Percentiles rank a stretch among this genome's conserved stretches.
Evolutionary conservation across 92 coral and sea anemone genomes (phyloP).

Genomic region (Porites rus): DNA sequence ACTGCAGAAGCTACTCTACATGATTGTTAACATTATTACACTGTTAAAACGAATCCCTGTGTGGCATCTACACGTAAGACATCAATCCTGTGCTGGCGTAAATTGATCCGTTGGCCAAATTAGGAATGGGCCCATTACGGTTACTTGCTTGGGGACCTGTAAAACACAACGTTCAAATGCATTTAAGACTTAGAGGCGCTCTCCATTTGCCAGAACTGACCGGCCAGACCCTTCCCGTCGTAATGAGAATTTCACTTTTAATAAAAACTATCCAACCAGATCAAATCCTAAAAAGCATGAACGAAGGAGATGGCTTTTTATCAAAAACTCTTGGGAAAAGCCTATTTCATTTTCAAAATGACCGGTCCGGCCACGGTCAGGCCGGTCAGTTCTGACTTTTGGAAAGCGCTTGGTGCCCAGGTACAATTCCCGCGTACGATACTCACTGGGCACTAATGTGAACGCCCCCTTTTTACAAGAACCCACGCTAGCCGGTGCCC

Average conservation of each 20-base stretch:
- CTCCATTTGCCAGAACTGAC: too few species aligned
- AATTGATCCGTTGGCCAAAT: constrained; percentile 52
- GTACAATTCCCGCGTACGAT: background rate
- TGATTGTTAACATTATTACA: background rate
- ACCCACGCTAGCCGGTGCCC: too few species aligned
- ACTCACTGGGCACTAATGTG: too few species aligned
- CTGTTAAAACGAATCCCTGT: background rate
- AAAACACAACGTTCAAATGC: background rate
- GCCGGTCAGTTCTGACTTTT: too few species aligned
- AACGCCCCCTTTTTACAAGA: background rate
- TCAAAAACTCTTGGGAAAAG: too few species aligned
- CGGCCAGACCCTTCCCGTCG: too few species aligned
- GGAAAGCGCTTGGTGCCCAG: background rate
- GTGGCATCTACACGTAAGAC: background rate
- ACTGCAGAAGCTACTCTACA: background rate
- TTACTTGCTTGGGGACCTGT: constrained; percentile 64
- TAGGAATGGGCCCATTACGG: constrained; percentile 36
- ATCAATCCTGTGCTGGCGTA: background rate
- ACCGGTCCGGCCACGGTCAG: too few species aligned
- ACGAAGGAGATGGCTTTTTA: too few species aligned
- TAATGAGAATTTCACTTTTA: too few species aligned
- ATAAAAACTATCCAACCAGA: too few species aligned
- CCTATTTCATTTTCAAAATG: too few species aligned
- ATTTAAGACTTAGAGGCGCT: background rate
- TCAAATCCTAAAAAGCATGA: too few species aligned